phyloP scores from a whole-genome alignment of 1,140 invertebrate species.

The Sitophilus oryzae region DNA sequence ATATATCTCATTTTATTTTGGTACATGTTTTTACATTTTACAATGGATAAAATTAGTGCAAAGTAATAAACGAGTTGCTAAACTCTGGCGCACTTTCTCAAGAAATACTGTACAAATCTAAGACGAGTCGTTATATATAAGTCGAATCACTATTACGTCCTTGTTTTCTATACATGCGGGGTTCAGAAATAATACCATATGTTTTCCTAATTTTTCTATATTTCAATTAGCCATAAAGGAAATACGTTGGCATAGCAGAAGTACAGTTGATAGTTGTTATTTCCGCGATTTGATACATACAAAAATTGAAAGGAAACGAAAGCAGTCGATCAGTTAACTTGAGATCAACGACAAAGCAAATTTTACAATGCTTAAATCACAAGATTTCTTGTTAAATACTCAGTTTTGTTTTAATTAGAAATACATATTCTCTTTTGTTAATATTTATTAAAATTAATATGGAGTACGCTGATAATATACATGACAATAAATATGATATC shows the following conservation, averaged over 20 bases:
- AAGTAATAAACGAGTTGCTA: too few species aligned
- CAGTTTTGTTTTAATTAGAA: background rate
- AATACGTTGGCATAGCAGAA: conserved; percentile 8
- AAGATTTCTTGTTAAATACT: conserved; percentile 22
- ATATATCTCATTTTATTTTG: too few species aligned
- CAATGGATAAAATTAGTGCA: too few species aligned
- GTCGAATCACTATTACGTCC: too few species aligned
- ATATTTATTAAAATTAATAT: conserved; percentile 12
- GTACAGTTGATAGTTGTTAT: conserved; percentile 1
- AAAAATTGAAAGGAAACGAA: conserved; percentile 17
- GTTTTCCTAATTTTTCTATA: conserved; percentile 28
- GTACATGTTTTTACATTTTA: too few species aligned
- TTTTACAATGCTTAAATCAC: conserved; percentile 34
- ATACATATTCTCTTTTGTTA: conserved; percentile 1
- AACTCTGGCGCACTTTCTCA: too few species aligned
- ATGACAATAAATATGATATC: conserved; percentile 13
- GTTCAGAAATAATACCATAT: conserved; percentile 26
- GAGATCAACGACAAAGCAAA: conserved; percentile 40
- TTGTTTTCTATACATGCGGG: too few species aligned
- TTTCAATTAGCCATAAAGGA: conserved; percentile 28
- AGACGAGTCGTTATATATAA: too few species aligned
- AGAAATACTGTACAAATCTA: too few species aligned
- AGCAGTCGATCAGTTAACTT: conserved; percentile 38
- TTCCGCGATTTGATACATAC: background rate
- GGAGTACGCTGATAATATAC: conserved; percentile 8